Evolutionary conservation across 2,797 vertebrate species (phyloP).

Genomic region (Pseudopleuronectes americanus): DNA sequence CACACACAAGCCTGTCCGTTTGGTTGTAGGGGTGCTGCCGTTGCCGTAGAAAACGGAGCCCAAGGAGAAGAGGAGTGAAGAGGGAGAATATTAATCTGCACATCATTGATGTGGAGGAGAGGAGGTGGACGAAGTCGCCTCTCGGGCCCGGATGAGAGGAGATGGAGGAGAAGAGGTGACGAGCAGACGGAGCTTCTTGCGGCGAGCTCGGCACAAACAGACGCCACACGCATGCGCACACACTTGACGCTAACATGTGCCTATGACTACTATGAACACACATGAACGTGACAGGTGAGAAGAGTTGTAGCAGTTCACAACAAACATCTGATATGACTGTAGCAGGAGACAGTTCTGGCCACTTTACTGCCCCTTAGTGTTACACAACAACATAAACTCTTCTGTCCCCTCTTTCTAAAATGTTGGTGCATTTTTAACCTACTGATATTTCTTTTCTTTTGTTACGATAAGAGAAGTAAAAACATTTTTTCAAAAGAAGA

Average conservation of each 20-base stretch:
- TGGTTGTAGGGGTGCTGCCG: background rate
- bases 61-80: background rate
- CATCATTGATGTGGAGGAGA: conserved; percentile 1
- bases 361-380: conserved; percentile 48
- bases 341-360: conserved; percentile 55
- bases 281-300: conserved; percentile 37
- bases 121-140: conserved; percentile 8
- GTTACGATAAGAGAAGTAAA: no score
- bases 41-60: background rate
- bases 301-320: conserved; percentile 48
- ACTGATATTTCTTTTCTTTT: conserved; percentile 56
- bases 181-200: conserved; percentile 7
- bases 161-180: conserved; percentile 13
- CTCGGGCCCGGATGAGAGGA: background rate
- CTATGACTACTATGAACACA: conserved; percentile 69
- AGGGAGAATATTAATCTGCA: background rate
- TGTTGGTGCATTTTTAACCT: conserved; percentile 59
- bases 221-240: conserved; percentile 6
- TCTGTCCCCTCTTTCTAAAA: conserved; percentile 42
- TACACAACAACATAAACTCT: conserved; percentile 6
- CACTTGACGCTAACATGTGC: conserved; percentile 59
- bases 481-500: conserved; percentile 41
- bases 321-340: conserved; percentile 42
- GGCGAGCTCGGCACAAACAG: conserved; percentile 22
- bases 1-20: background rate